Percentiles rank a stretch among this genome's conserved stretches.
Evolutionary conservation across 2,888 invertebrate genomes (phyloP).

Genomic region (Dorcus parallelipipedus): DNA sequence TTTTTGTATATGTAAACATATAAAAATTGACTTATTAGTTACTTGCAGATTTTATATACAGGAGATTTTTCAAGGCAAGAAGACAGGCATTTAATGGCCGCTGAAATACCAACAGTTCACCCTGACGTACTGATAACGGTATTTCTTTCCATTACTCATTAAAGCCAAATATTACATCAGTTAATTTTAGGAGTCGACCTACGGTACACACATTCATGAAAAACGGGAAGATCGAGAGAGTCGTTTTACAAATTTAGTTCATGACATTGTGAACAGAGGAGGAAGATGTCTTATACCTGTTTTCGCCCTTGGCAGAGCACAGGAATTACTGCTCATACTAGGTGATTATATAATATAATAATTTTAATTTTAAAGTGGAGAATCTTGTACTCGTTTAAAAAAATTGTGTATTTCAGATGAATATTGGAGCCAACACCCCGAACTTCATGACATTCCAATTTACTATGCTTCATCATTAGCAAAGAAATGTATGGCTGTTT

Average conservation of each 20-base stretch:
- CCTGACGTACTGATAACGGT: constrained; percentile 96
- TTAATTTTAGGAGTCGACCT: constrained; percentile 82
- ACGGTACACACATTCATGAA: constrained; percentile 99
- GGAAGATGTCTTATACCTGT: constrained; percentile 98
- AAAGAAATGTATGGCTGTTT: constrained; percentile 99
- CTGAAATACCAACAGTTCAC: constrained; percentile 93
- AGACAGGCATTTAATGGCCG: constrained; percentile 98
- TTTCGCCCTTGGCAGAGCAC: constrained; percentile 96
- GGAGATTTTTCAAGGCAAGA: constrained; percentile 99
- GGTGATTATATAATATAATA: constrained; percentile 47
- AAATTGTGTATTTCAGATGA: constrained; percentile 68
- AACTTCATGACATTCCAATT: constrained; percentile 96
- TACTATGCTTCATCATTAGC: constrained; percentile 99
- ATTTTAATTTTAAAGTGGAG: background rate
- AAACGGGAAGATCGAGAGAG: constrained; percentile 94
- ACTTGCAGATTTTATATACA: constrained; percentile 76
- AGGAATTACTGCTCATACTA: constrained; percentile 87
- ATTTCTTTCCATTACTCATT: constrained; percentile 33
- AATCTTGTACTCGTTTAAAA: constrained; percentile 13
- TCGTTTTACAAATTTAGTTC: constrained; percentile 88
- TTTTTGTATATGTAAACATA: too few species aligned
- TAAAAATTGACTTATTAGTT: background rate
- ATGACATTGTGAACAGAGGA: constrained; percentile 95
- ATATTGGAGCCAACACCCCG: constrained; percentile 96
- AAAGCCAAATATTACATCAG: background rate